Percentiles rank a stretch among this genome's conserved stretches.
Conservation (phyloP, 2,113 vertebrate genomes). For the Cochlearius cochlearius region DNA sequence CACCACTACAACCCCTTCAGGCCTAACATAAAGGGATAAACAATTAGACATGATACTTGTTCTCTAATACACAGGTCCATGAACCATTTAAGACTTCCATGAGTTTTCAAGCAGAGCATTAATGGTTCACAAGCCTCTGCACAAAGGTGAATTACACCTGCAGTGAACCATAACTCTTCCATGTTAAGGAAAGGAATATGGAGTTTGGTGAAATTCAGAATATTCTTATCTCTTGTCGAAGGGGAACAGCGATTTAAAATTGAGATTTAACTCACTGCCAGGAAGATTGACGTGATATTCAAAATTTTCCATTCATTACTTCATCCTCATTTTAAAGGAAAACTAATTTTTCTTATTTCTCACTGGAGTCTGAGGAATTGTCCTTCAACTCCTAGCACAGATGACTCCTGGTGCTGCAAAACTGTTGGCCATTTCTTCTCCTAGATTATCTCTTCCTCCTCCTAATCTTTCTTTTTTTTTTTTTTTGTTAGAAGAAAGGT, state of each 20-base stretch:
- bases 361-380: neutral
- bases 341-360: neutral
- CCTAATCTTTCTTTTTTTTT: neutral
- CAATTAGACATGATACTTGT: neutral
- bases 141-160: neutral
- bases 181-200: neutral
- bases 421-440: neutral
- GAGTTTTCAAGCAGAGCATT: neutral
- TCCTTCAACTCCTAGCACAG: neutral
- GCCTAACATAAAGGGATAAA: neutral
- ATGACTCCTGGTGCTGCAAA: neutral
- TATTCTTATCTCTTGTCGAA: neutral
- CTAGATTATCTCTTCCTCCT: neutral
- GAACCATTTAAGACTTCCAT: neutral
- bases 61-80: neutral
- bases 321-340: neutral
- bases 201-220: neutral
- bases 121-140: neutral
- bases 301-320: neutral
- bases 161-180: neutral
- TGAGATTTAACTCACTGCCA: neutral
- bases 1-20: neutral
- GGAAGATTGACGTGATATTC: neutral
- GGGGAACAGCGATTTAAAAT: neutral
- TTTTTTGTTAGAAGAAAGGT: neutral